Evolutionary conservation across 2,113 vertebrate species (phyloP).

Genomic region (Suricata suricatta): DNA sequence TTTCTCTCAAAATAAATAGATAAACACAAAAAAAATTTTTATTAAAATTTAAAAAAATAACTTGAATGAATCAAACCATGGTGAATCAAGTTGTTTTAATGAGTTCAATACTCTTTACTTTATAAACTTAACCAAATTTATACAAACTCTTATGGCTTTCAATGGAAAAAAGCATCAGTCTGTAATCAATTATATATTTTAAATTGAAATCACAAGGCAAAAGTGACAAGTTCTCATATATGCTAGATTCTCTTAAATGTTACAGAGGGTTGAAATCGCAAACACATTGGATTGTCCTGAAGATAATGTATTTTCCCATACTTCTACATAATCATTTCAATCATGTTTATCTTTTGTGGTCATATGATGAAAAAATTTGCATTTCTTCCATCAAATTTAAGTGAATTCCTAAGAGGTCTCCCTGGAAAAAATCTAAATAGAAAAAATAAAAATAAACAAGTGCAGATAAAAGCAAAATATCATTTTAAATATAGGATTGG

Average conservation of each 20-base stretch:
- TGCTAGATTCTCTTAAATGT: neutral
- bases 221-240: slow-evolving; percentile 25
- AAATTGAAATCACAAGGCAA: neutral
- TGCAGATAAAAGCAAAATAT: neutral
- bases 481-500: neutral
- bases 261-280: neutral
- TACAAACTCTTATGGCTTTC: neutral
- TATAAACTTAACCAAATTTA: neutral
- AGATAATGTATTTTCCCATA: neutral
- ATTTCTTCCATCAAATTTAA: slow-evolving; percentile 26
- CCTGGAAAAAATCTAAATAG: neutral
- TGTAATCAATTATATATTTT: neutral
- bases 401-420: neutral
- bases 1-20: no score
- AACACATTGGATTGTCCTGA: neutral
- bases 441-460: neutral
- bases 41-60: neutral
- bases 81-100: neutral
- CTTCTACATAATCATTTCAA: neutral
- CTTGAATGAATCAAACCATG: neutral
- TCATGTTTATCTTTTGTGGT: neutral
- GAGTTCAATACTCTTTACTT: neutral
- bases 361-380: neutral
- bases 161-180: neutral
- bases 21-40: no score